Evolutionary conservation across 2,113 vertebrate genomes (phyloP), one percentile per base, ranked within the genome.

Genomic region (Scomber colias): DNA sequence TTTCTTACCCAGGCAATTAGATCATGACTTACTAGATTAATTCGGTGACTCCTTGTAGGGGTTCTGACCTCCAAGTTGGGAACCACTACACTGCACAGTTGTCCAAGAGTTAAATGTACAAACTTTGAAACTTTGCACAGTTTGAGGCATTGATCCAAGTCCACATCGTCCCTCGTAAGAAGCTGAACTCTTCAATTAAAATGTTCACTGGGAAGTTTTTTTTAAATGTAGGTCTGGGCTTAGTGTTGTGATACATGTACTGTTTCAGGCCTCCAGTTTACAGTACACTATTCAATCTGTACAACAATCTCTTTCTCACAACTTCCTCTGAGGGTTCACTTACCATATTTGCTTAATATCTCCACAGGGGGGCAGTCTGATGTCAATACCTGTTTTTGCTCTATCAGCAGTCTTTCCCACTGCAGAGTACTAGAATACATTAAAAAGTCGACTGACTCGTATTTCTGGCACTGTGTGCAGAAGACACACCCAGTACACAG

Each of bases 401-500:
- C 51, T 27, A 9, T 55, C 64, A 74, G 57, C 71, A 55, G 24
- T 27, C 24, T 27, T 27, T 27, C 24, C 24, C 13, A 11, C 19
- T n/a, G 13, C 1, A 45, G 24, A 35, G 30, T 5, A n/a, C 16
- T 10, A 44, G 31, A 51, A 40, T 17, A 55, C 64, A 71, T 67
- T 9, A 72, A 61, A 81, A 90, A 89, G 63, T 68, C 4, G 78
- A 14, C 85, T 6, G 59, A 87, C 90, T 57, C 63, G 89, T 84
- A 85, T 88, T 87, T 89, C 92, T 71, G 62, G 79, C 21, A 19
- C 21, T 5, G 51, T 46, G 13, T 8, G 40, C 40, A 24, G 31
- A n/a, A 15, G 86, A 76, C 86, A 90, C 92, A 79, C 90, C 90
- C 77, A 21, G 63, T 13, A 35, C 44, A n/a, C 49, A n/a, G 16